These are phyloP conservation scores for Eulemur mongoz DNA, from an alignment of 2,797 vertebrate species.

Conservation along the genomic window DNA sequence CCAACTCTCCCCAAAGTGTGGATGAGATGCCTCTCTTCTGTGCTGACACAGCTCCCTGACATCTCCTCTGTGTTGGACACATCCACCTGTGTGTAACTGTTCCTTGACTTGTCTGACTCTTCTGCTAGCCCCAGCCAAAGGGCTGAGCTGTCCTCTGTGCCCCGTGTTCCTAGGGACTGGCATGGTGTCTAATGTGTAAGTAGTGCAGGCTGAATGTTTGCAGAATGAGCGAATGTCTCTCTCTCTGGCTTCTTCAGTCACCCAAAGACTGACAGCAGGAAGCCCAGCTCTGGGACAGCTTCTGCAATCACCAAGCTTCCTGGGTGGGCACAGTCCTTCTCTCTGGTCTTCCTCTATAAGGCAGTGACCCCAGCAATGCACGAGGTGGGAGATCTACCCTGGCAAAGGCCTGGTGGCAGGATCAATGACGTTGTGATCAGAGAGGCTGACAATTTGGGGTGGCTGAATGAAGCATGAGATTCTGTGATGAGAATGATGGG, in stretches of 20 bases:
- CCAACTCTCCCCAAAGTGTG: too few relatives aligned
- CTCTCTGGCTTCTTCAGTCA: background rate
- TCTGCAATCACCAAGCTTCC: background rate
- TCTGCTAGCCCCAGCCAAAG: too few relatives aligned
- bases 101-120: background rate
- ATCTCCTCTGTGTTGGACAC: background rate
- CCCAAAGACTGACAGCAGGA: background rate
- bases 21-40: too few relatives aligned
- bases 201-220: background rate
- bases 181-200: rapidly evolving
- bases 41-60: background rate
- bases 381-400: background rate
- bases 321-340: background rate
- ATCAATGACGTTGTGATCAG: background rate
- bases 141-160: background rate
- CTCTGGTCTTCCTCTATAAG: background rate
- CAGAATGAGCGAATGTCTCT: background rate
- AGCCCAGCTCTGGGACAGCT: background rate
- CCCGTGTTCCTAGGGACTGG: background rate
- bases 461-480: background rate
- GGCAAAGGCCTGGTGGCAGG: background rate
- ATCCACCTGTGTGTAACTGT: rapidly evolving
- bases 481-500: background rate
- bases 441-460: background rate
- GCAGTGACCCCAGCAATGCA: background rate